Evolutionary conservation across 2,888 invertebrate species (phyloP).

Genomic region (Drosophila barbarae): DNA sequence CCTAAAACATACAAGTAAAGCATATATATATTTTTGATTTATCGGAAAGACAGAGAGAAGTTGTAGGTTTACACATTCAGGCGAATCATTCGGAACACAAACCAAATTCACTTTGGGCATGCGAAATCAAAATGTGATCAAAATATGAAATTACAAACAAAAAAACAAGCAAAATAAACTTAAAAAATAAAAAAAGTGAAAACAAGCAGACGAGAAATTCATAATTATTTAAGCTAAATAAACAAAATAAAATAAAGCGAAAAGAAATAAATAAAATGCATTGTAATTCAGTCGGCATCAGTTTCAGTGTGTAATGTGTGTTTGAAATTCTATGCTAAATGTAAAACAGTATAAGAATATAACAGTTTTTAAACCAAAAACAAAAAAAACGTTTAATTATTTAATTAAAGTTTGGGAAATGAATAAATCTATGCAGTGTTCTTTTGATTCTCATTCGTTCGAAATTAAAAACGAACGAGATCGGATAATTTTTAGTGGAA

Average conservation of each 20-base stretch:
- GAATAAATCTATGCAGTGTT: too few species aligned
- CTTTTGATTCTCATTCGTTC: background rate
- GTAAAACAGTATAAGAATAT: conserved; percentile 53
- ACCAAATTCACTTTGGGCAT: conserved; percentile 70
- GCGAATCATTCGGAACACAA: conserved; percentile 65
- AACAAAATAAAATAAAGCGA: conserved; percentile 12
- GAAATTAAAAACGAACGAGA: background rate
- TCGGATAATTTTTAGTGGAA: background rate
- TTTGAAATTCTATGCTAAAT: conserved; percentile 73
- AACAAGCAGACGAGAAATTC: conserved; percentile 52
- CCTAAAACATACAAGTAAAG: conserved; percentile 38
- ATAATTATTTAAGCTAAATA: conserved; percentile 66
- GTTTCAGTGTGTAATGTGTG: conserved; percentile 74
- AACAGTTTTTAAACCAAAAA: conserved; percentile 67
- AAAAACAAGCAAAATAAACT: conserved; percentile 44
- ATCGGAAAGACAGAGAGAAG: conserved; percentile 16
- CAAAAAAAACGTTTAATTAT: background rate
- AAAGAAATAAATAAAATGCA: conserved; percentile 47
- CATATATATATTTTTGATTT: conserved; percentile 49
- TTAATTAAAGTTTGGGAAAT: background rate
- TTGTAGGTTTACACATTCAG: conserved; percentile 53
- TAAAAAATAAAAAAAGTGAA: conserved; percentile 32
- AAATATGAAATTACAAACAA: conserved; percentile 55
- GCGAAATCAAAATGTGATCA: conserved; percentile 78
- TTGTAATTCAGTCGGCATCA: conserved; percentile 61